Evolutionary conservation across 2,797 vertebrate species (phyloP).

Genomic region (Peromyscus attwateri): DNA sequence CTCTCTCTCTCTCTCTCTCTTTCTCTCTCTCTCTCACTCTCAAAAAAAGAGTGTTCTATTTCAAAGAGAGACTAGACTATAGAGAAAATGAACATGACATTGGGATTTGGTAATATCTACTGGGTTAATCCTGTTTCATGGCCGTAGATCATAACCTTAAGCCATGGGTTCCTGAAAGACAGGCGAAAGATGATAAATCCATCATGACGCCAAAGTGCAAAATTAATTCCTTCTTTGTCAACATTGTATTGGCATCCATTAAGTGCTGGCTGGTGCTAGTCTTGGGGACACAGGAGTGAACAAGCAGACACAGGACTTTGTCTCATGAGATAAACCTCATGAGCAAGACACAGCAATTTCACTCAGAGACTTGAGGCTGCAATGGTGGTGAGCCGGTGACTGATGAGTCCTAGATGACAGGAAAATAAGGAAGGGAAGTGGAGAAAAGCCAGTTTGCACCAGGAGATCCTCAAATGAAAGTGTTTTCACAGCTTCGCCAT

Average conservation of each 20-base stretch:
- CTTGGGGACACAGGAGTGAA: background rate
- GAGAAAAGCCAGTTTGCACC: background rate
- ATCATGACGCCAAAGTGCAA: background rate
- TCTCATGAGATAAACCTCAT: background rate
- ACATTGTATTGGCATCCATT: background rate
- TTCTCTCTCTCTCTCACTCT: background rate
- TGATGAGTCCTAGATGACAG: background rate
- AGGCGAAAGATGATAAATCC: background rate
- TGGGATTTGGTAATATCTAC: background rate
- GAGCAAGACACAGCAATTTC: background rate
- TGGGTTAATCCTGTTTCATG: background rate
- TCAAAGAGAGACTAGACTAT: background rate
- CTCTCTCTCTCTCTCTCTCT: background rate
- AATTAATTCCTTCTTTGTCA: background rate
- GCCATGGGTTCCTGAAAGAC: background rate
- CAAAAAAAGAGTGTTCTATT: background rate
- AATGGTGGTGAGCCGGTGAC: background rate
- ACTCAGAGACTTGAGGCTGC: background rate
- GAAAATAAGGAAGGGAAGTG: background rate
- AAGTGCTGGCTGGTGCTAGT: background rate
- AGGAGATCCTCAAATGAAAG: background rate
- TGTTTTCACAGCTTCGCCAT: background rate
- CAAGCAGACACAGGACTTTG: background rate
- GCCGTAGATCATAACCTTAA: background rate
- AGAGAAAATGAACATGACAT: background rate